These are phyloP conservation scores for Stenurella melanura DNA, from an alignment of 2,888 invertebrate species.

Conservation along the genomic window DNA sequence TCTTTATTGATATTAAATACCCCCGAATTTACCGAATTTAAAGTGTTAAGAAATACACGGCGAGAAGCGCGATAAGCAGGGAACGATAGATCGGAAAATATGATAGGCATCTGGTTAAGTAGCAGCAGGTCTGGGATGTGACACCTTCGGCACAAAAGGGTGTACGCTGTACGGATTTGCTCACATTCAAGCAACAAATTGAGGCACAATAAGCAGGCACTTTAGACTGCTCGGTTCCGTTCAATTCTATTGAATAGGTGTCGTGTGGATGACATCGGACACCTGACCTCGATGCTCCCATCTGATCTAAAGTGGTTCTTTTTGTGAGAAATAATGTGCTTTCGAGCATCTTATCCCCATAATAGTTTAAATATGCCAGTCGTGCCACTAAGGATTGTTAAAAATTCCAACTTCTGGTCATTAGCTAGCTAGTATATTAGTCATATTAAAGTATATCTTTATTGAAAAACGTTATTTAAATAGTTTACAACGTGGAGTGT, in stretches of 20 bases:
- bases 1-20: constrained; percentile 15
- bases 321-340: constrained; percentile 43
- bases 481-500: no score
- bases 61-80: constrained; percentile 3
- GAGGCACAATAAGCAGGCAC: constrained; percentile 66
- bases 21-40: background rate
- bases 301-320: constrained; percentile 45
- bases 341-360: constrained; percentile 37
- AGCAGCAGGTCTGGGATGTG: constrained; percentile 51
- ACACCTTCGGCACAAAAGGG: constrained; percentile 61
- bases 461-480: no score
- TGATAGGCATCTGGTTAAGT: constrained; percentile 47
- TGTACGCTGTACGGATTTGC: constrained; percentile 53
- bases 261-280: constrained; percentile 64
- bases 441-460: no score
- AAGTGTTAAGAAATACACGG: background rate
- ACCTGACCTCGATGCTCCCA: constrained; percentile 58
- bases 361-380: background rate
- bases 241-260: constrained; percentile 62
- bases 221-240: constrained; percentile 60
- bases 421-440: no score
- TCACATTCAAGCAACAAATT: constrained; percentile 64
- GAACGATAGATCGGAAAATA: constrained; percentile 17
- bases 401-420: background rate
- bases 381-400: background rate